Conservation (phyloP, 2,888 invertebrate species). For the Shargacucullia verbasci region DNA sequence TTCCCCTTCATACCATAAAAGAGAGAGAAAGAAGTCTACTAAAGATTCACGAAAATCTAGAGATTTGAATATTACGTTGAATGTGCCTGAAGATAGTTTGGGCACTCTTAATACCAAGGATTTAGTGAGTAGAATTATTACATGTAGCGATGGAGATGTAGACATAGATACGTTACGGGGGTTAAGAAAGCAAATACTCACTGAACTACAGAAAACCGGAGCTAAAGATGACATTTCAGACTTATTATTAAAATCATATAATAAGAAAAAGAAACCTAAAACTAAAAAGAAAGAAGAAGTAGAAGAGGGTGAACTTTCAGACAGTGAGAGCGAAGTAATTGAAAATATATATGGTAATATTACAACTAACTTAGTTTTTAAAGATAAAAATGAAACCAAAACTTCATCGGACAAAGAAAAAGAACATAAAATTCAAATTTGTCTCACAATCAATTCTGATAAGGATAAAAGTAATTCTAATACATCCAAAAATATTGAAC, state of each 20-base stretch:
- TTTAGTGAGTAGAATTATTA: constrained; percentile 81
- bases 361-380: constrained; percentile 77
- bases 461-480: constrained; percentile 51
- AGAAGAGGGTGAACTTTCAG: constrained; percentile 85
- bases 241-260: constrained; percentile 81
- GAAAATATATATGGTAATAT: constrained; percentile 82
- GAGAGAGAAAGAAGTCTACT: constrained; percentile 72
- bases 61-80: constrained; percentile 82
- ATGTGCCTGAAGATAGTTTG: constrained; percentile 82
- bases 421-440: constrained; percentile 62
- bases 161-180: constrained; percentile 85
- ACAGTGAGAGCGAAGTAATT: constrained; percentile 84
- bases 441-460: constrained; percentile 61
- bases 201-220: constrained; percentile 83
- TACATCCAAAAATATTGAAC: constrained; percentile 25
- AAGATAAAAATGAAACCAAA: constrained; percentile 49
- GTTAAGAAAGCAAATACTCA: constrained; percentile 82
- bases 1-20: constrained; percentile 73
- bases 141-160: constrained; percentile 81
- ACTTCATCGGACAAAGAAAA: constrained; percentile 56
- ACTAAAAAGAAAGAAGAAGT: constrained; percentile 68
- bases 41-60: constrained; percentile 65
- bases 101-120: constrained; percentile 80
- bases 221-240: constrained; percentile 83
- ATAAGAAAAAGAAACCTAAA: constrained; percentile 62